Evolutionary conservation across 1,140 invertebrate genomes (phyloP), one percentile per base, ranked within the genome.

Genomic region (Drosophila tani): DNA sequence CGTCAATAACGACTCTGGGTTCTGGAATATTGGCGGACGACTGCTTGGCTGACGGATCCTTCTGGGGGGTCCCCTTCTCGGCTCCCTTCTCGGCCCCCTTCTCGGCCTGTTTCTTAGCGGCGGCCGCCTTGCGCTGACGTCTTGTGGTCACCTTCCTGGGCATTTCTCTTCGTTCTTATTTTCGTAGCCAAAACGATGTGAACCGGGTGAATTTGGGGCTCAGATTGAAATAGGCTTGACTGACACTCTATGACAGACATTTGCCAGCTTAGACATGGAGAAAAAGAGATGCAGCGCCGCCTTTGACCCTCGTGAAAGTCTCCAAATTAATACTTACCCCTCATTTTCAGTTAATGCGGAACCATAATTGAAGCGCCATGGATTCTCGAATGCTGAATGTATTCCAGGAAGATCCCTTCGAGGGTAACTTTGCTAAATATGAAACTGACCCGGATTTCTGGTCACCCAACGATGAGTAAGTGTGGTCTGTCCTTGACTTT

Each of bases 321-420:
- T 17, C 3, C 2, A 40, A 57, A 38, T 19, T 11, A 60, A 40
- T 40, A 12, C 17, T 58, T 55, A 12, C 7, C 55, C 12, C 15
- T 27, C n/a, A 17, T 27, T 62, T 67, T 0, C 53, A 58, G 45
- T 53, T 70, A 35, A 17, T 50, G 21, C 35, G 32, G 43, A 32
- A 32, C 11, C 29, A 15, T 35, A 27, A 21, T 50, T 57, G 29
- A n/a, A 17, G 7, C 47, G 70, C 29, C 55, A 92, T 92, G 91
- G 91, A 92, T 75, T 92, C 91, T 56, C 74, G 82, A 47, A 70
- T 92, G 69, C 73, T 92, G 19, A 92, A 91, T 64, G 90, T 81
- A 19, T 91, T 92, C 64, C 91, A 91, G 45, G 91, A 92, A 74
- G 91, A 92, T 76, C 83, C 83, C 50, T 92, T 90, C 19, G 91